Conservation (phyloP, 2,888 invertebrate species). For the Pristionchus japonicus region DNA sequence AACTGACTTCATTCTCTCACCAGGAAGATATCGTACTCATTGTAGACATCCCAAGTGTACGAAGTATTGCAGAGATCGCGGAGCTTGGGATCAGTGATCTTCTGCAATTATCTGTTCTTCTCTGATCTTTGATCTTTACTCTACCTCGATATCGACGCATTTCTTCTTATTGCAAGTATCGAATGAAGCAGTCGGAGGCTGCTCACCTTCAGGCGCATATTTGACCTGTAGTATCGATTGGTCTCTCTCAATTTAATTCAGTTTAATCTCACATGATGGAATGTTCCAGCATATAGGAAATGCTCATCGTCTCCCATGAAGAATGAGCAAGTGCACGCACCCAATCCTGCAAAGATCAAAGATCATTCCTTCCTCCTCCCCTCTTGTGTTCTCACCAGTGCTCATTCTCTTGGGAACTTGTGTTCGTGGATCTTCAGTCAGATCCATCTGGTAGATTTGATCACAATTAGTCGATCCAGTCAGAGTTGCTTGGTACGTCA, state of each 20-base stretch:
- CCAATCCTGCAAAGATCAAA: constrained; percentile 55
- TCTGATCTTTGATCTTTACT: neutral
- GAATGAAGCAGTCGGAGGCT: constrained; percentile 26
- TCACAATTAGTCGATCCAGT: constrained; percentile 64
- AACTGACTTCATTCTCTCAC: neutral
- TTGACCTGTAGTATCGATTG: constrained; percentile 46
- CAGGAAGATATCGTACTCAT: constrained; percentile 67
- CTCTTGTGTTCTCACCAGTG: constrained; percentile 50
- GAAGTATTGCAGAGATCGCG: constrained; percentile 62
- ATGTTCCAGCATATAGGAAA: constrained; percentile 70
- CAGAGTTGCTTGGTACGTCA: constrained; percentile 69
- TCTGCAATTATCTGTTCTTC: neutral
- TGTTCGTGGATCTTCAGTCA: constrained; percentile 57
- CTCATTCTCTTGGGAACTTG: constrained; percentile 60
- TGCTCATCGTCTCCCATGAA: constrained; percentile 68
- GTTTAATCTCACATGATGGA: constrained; percentile 59
- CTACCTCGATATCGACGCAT: constrained; percentile 50
- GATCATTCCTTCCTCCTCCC: constrained; percentile 44
- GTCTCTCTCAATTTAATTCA: constrained; percentile 39
- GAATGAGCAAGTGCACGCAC: constrained; percentile 70
- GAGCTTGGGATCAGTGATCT: constrained; percentile 55
- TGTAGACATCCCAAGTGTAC: constrained; percentile 72
- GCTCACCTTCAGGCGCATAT: constrained; percentile 10
- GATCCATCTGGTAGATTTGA: constrained; percentile 72
- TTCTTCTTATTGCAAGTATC: constrained; percentile 67